Evolutionary conservation across 2,113 vertebrate species (phyloP).

Genomic region (Labeo rohita): DNA sequence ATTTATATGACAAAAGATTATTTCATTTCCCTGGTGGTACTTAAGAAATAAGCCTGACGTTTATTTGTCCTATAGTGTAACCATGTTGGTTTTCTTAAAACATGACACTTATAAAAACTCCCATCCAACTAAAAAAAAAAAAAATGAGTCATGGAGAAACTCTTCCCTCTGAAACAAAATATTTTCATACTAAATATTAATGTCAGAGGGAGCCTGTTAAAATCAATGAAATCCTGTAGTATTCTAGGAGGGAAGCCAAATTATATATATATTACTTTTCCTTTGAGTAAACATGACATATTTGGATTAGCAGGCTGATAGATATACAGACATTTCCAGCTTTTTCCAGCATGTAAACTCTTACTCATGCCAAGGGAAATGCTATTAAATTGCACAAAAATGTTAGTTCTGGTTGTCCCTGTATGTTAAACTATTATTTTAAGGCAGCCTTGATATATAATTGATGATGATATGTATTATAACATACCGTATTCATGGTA

Average conservation of each 20-base stretch:
- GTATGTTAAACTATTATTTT: background rate
- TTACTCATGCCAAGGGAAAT: constrained; percentile 47
- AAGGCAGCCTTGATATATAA: background rate
- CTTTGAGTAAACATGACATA: constrained; percentile 57
- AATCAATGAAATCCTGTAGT: constrained; percentile 51
- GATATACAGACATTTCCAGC: constrained; percentile 60
- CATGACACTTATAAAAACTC: constrained; percentile 30
- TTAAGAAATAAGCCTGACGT: background rate
- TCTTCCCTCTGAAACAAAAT: constrained; percentile 29
- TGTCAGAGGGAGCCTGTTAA: constrained; percentile 55
- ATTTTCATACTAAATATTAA: constrained; percentile 63
- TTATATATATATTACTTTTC: constrained; percentile 59
- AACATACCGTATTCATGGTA: background rate
- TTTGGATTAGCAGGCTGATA: constrained; percentile 67
- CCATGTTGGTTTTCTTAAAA: background rate
- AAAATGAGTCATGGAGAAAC: constrained; percentile 42
- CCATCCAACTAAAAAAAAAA: constrained; percentile 15
- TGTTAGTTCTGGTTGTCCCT: constrained; percentile 2
- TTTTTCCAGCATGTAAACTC: constrained; percentile 60
- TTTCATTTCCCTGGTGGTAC: background rate
- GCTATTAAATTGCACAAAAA: constrained; percentile 56
- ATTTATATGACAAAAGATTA: background rate
- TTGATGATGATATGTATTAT: constrained; percentile 11
- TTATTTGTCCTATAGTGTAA: background rate
- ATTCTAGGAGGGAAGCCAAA: constrained; percentile 57